These are phyloP conservation scores for Drosophila athabasca DNA, from an alignment of 1,140 invertebrate species.

Conservation along the genomic window DNA sequence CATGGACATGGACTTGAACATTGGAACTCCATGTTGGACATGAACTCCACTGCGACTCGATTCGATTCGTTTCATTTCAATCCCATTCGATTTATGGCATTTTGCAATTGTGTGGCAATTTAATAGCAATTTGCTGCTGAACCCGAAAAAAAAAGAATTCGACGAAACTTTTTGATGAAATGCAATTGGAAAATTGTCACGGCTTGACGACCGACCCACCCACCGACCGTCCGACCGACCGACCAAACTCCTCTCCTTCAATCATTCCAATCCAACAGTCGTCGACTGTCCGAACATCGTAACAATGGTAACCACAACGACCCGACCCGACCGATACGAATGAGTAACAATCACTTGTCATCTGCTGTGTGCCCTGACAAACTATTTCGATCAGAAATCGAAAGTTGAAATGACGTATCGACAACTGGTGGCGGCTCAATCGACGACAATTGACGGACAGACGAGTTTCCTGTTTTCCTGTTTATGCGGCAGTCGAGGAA, in stretches of 20 bases:
- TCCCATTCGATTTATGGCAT: constrained; percentile 72
- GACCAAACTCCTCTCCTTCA: neutral
- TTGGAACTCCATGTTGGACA: constrained; percentile 18
- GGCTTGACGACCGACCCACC: constrained; percentile 33
- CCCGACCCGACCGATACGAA: no score
- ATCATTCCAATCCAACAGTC: no score
- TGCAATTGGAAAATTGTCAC: constrained; percentile 77
- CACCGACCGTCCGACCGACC: constrained; percentile 18
- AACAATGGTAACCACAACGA: constrained; percentile 62
- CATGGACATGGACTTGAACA: constrained; percentile 9
- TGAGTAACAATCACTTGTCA: constrained; percentile 28
- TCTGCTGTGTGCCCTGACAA: constrained; percentile 1
- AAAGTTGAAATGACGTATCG: constrained; percentile 25
- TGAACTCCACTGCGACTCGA: constrained; percentile 24
- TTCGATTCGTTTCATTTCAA: constrained; percentile 60
- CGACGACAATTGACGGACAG: no score
- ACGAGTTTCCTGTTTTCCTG: no score
- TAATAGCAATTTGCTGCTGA: constrained; percentile 75
- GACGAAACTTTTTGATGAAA: constrained; percentile 73
- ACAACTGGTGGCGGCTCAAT: no score
- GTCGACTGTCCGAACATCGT: constrained; percentile 16
- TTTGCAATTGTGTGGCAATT: constrained; percentile 77
- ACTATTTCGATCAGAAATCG: constrained; percentile 39
- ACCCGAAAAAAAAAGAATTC: constrained; percentile 38
- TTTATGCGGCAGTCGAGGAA: no score